Evolutionary conservation across 2,888 invertebrate species (phyloP).

Genomic region (Liposcelis brunnea): DNA sequence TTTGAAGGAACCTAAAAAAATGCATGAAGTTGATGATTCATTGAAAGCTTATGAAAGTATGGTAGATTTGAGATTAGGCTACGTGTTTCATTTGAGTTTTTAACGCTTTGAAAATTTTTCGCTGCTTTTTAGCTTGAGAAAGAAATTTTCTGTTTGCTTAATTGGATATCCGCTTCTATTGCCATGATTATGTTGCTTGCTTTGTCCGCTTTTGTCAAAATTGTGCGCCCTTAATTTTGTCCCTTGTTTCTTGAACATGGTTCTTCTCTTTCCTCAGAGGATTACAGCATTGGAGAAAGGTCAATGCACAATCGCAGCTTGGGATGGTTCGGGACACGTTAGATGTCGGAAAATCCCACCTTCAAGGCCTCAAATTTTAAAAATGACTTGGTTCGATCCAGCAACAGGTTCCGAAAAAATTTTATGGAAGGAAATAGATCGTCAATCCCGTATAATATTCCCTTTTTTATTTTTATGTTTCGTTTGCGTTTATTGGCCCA

Average conservation of each 20-base stretch:
- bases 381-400: conserved; percentile 26
- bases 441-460: conserved; percentile 55
- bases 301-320: conserved; percentile 24
- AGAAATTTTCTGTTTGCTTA: conserved; percentile 8
- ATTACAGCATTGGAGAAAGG: conserved; percentile 46
- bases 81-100: too few relatives aligned
- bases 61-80: too few relatives aligned
- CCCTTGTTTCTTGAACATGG: too few relatives aligned
- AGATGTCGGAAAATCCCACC: conserved; percentile 38
- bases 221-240: too few relatives aligned
- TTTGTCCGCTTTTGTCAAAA: too few relatives aligned
- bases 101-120: too few relatives aligned
- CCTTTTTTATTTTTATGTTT: conserved; percentile 63
- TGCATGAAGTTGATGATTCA: too few relatives aligned
- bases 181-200: not conserved
- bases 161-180: conserved; percentile 1
- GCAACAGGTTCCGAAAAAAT: conserved; percentile 33
- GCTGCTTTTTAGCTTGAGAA: not conserved
- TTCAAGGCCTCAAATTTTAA: conserved; percentile 20
- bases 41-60: too few relatives aligned
- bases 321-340: conserved; percentile 25
- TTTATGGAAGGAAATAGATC: conserved; percentile 64
- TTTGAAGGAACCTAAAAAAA: too few relatives aligned
- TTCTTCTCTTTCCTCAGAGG: conserved; percentile 29
- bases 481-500: conserved; percentile 61